Conservation (phyloP, 2,888 invertebrate species). For the Cactoblastis cactorum region DNA sequence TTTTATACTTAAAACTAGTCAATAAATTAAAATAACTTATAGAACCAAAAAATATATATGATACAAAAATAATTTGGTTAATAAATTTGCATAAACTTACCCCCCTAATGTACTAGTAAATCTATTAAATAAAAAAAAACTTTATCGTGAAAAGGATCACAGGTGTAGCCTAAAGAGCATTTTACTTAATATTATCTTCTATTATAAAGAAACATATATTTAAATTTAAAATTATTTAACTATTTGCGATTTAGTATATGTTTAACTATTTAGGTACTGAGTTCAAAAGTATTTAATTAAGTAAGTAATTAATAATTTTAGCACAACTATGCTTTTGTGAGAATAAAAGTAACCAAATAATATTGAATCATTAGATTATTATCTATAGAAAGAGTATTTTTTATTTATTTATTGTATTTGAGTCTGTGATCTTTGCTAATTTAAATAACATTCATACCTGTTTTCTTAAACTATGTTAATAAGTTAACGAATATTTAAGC, state of each 20-base stretch:
- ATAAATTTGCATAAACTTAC: not conserved
- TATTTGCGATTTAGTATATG: not conserved
- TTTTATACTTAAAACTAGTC: too few relatives aligned
- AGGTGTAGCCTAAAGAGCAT: conserved; percentile 72
- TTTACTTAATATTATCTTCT: conserved; percentile 13
- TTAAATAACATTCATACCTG: conserved; percentile 11
- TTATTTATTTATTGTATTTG: not conserved
- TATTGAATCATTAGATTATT: too few relatives aligned
- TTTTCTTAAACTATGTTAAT: conserved; percentile 2
- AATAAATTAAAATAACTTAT: too few relatives aligned
- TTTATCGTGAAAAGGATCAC: conserved; percentile 65
- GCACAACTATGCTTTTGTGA: too few relatives aligned
- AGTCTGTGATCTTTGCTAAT: not conserved
- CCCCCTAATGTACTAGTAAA: not conserved
- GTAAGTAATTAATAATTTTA: too few relatives aligned
- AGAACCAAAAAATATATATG: too few relatives aligned
- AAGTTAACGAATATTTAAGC: conserved; percentile 17
- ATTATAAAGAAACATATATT: not conserved
- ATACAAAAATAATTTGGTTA: not conserved
- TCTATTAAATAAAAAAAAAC: conserved; percentile 23
- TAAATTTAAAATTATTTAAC: not conserved
- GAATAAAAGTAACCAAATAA: too few relatives aligned
- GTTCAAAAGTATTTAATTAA: too few relatives aligned
- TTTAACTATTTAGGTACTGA: not conserved
- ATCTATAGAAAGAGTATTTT: too few relatives aligned